Evolutionary conservation across 2,888 invertebrate species (phyloP), one percentile per base, ranked within the genome.

Genomic region (Panopea generosa): DNA sequence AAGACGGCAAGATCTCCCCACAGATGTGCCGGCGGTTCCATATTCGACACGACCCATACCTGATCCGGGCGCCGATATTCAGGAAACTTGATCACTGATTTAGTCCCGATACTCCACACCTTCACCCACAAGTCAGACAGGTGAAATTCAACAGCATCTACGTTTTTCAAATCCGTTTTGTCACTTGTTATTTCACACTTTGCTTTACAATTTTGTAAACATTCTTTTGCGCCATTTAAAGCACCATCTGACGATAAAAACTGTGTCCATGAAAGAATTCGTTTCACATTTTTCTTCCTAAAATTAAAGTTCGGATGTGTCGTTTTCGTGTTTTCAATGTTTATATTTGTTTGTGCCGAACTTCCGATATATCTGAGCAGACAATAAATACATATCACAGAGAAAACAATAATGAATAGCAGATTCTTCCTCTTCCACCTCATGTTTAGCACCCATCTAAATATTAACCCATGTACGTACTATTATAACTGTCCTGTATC

Each of bases 71-170:
- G 45, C 2, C 87, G 70, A 16, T 62, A 68, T 6, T 22, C 29
- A 1, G 88, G 88, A 56, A 86, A 68, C 4, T 78, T 55, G 11
- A 73, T 57, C 16, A 45, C 22, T 7, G 70, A 69, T 24, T 69
- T 70, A 50, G 80, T 71, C 33, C 74, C 77, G n/a, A 77, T 62
- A 3, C 60, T 33, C 77, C 77, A 77, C 14, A 27, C 6, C 47
- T 63, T 71, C 3, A 67, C 33, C 84, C 85, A 84, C 14, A 85
- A 67, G 40, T 85, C 83, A 14, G 77, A 77, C 55, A 85, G 57
- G 33, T 87, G 87, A 62, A 88, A 87, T 3, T 86, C 59, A 0
- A 88, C 80, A 0, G 85, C 88, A 52, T 88, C 88, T 16, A 71
- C 83, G 27, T 85, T 49, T 11, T 65, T 47, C 26, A 85, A 67